Evolutionary conservation across 1,140 invertebrate genomes (phyloP).

Genomic region (Pogonomyrmex californicus): DNA sequence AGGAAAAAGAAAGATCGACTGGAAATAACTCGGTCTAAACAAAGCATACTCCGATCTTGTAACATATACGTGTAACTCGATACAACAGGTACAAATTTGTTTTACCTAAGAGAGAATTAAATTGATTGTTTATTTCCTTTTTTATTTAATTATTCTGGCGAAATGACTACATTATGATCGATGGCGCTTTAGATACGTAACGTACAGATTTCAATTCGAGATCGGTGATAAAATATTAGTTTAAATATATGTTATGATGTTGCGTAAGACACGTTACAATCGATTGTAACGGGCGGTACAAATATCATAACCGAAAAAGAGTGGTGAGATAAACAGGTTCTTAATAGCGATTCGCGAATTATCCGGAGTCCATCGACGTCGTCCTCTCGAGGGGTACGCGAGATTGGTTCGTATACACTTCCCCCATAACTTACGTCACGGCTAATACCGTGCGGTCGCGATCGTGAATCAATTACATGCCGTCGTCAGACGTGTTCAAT

Average conservation of each 20-base stretch:
- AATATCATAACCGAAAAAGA: conserved; percentile 14
- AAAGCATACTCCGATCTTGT: neutral
- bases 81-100: neutral
- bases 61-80: neutral
- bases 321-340: conserved; percentile 15
- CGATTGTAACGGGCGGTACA: conserved; percentile 20
- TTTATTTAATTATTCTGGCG: neutral
- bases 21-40: neutral
- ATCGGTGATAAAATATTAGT: neutral
- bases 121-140: conserved; percentile 3
- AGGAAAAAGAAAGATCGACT: neutral
- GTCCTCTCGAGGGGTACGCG: neutral
- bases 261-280: neutral
- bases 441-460: conserved; percentile 37
- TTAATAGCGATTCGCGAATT: conserved; percentile 40
- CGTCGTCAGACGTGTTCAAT: conserved; percentile 55
- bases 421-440: conserved; percentile 42
- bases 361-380: conserved; percentile 11
- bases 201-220: neutral
- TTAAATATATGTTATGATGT: conserved; percentile 22
- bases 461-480: conserved; percentile 60
- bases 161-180: neutral
- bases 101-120: neutral
- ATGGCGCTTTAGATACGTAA: neutral
- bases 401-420: conserved; percentile 23